Percentiles rank a stretch among this genome's conserved stretches.
These are phyloP conservation scores for Thunnus thynnus DNA, from an alignment of 2,113 vertebrate genomes.

Conservation along the genomic window DNA sequence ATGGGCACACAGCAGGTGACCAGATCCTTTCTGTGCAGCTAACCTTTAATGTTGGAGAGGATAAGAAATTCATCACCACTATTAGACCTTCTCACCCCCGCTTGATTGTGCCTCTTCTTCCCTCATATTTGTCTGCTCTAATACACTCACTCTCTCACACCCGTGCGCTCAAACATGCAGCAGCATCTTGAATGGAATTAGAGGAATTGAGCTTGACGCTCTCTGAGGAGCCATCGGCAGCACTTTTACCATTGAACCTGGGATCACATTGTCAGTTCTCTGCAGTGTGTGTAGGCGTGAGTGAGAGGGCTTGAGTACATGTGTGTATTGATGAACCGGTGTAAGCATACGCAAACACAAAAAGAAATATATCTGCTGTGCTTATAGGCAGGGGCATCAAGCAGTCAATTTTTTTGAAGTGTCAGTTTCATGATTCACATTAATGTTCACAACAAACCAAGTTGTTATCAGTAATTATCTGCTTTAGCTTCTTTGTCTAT, in stretches of 20 bases:
- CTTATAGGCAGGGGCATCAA: background rate
- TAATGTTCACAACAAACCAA: too few relatives aligned
- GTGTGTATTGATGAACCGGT: conserved; percentile 1
- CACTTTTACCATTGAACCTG: conserved; percentile 58
- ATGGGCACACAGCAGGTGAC: background rate
- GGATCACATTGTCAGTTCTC: conserved; percentile 58
- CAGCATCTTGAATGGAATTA: conserved; percentile 51
- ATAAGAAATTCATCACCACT: conserved; percentile 23
- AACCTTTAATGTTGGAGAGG: conserved; percentile 21
- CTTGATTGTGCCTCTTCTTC: conserved; percentile 4
- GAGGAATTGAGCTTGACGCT: conserved; percentile 36
- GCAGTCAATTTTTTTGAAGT: too few relatives aligned
- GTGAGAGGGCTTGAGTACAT: conserved; percentile 8
- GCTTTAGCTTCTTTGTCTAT: too few relatives aligned
- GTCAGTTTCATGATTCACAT: too few relatives aligned
- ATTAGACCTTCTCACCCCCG: conserved; percentile 8
- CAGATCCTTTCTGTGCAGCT: background rate
- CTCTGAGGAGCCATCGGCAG: conserved; percentile 67
- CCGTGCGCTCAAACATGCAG: conserved; percentile 41
- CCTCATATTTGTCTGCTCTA: conserved; percentile 7
- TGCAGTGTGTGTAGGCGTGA: conserved; percentile 28
- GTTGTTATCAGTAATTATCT: too few relatives aligned
- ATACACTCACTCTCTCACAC: conserved; percentile 12
- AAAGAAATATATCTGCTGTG: background rate
- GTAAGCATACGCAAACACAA: conserved; percentile 8